Percentiles rank a stretch among this genome's conserved stretches.
These are phyloP conservation scores for Choristoneura fumiferana DNA, from an alignment of 1,140 invertebrate species.

Conservation along the genomic window DNA sequence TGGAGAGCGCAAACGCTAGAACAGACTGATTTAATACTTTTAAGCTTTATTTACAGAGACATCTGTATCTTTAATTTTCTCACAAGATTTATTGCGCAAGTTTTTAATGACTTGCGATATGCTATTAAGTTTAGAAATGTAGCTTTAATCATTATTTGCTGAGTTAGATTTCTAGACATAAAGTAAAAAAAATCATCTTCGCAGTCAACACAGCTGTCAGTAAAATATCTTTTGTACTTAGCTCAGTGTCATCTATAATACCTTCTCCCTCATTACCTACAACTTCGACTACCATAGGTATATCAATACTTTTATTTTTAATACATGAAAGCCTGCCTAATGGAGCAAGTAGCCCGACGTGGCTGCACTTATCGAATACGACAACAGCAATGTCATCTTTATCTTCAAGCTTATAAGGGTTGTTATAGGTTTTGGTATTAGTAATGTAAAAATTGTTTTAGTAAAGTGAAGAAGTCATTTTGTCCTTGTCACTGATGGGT, in stretches of 20 bases:
- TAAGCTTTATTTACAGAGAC: conserved; percentile 72
- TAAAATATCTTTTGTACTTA: neutral
- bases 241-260: conserved; percentile 17
- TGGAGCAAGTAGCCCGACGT: conserved; percentile 42
- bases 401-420: conserved; percentile 7
- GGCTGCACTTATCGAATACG: conserved; percentile 9
- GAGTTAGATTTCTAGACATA: neutral
- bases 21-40: conserved; percentile 69
- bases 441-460: conserved; percentile 30
- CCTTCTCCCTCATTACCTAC: conserved; percentile 30
- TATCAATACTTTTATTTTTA: conserved; percentile 44
- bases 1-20: conserved; percentile 39
- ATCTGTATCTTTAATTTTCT: conserved; percentile 61
- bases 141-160: conserved; percentile 1
- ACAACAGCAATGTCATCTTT: conserved; percentile 20
- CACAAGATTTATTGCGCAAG: conserved; percentile 63
- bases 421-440: conserved; percentile 22
- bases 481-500: conserved; percentile 52
- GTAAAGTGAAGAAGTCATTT: conserved; percentile 63
- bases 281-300: conserved; percentile 23
- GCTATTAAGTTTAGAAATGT: conserved; percentile 35
- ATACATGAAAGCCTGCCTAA: conserved; percentile 41
- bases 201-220: neutral
- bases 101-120: conserved; percentile 51
- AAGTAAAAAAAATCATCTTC: neutral